Conservation (phyloP, 2,888 invertebrate species). For the Limnephilus marmoratus region DNA sequence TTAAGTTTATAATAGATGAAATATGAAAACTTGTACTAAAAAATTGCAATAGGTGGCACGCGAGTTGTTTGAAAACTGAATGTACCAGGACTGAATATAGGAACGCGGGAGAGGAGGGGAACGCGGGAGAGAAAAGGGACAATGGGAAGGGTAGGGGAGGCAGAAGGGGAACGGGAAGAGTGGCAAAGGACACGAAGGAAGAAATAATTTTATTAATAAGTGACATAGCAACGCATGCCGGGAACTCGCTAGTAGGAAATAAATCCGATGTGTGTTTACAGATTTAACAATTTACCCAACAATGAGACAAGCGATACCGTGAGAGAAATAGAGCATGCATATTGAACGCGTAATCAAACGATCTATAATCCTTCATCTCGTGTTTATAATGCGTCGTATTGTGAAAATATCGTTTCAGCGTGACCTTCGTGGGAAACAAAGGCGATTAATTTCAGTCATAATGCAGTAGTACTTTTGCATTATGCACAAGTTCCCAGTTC, state of each 20-base stretch:
- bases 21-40: too few relatives aligned
- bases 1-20: too few relatives aligned
- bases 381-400: background rate
- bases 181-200: too few relatives aligned
- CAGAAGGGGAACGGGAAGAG: too few relatives aligned
- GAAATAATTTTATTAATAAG: too few relatives aligned
- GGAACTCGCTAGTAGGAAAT: background rate
- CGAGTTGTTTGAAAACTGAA: too few relatives aligned
- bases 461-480: background rate
- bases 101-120: too few relatives aligned
- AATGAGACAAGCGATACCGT: background rate
- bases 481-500: constrained; percentile 33
- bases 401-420: background rate
- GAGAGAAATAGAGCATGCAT: background rate
- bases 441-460: constrained; percentile 32
- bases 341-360: background rate
- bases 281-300: background rate
- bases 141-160: too few relatives aligned
- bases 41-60: too few relatives aligned
- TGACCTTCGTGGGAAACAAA: constrained; percentile 33
- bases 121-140: too few relatives aligned
- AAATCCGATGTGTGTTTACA: background rate
- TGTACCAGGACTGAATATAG: too few relatives aligned
- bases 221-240: too few relatives aligned
- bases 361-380: background rate